Conservation (phyloP, 2,888 invertebrate genomes). For the Baccha elongata region DNA sequence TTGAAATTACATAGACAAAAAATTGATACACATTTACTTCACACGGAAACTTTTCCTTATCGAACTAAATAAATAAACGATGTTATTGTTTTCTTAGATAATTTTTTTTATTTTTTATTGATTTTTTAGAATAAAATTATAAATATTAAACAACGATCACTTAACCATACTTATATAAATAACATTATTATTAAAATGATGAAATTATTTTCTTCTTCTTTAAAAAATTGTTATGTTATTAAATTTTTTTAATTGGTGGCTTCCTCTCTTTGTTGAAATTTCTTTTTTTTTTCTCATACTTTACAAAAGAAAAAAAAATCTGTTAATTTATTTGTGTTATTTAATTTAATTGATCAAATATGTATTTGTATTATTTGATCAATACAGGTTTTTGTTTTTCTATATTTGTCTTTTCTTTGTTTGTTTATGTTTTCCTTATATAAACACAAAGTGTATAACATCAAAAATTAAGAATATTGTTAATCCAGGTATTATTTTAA, state of each 20-base stretch:
- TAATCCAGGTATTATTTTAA: slow-evolving; percentile 48
- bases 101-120: slow-evolving; percentile 39
- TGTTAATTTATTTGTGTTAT: slow-evolving; percentile 68
- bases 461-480: slow-evolving; percentile 17
- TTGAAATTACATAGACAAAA: too few relatives aligned
- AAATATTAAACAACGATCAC: slow-evolving; percentile 13
- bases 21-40: not conserved
- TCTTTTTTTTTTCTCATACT: slow-evolving; percentile 34
- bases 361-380: slow-evolving; percentile 22
- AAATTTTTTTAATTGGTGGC: slow-evolving; percentile 63
- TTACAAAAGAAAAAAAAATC: slow-evolving; percentile 48
- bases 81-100: slow-evolving; percentile 62
- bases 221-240: slow-evolving; percentile 51
- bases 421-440: slow-evolving; percentile 12
- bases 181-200: slow-evolving; percentile 1
- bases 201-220: slow-evolving; percentile 26
- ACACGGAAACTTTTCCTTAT: not conserved
- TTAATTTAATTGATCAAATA: slow-evolving; percentile 44
- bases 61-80: slow-evolving; percentile 11
- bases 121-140: slow-evolving; percentile 27
- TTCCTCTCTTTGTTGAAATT: slow-evolving; percentile 65
- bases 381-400: slow-evolving; percentile 30
- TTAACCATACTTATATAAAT: slow-evolving; percentile 3
- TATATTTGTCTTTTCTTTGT: slow-evolving; percentile 2
- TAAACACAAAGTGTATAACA: slow-evolving; percentile 47